Evolutionary conservation across 2,888 invertebrate genomes (phyloP), one percentile per base, ranked within the genome.

Genomic region (Diadromus collaris): DNA sequence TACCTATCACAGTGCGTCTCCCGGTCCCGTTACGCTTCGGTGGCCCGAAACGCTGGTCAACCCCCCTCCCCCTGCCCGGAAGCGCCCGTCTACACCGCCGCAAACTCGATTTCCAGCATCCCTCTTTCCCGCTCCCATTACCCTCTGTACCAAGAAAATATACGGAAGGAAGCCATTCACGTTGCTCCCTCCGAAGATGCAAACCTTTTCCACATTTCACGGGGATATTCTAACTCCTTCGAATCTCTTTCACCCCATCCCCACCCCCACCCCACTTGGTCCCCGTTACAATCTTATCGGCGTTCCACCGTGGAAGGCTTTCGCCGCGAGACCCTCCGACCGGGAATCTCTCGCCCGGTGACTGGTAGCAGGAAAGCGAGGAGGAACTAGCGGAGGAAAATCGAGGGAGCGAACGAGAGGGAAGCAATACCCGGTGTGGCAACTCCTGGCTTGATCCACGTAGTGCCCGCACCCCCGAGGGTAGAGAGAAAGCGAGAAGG

Each of bases 191-290:
- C 86, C 84, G 64, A 80, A 85, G 87, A 88, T 86, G 88, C 88
- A 87, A 83, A 82, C 86, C 85, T 83, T 85, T 84, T 74, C 80
- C 81, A 85, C 84, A 82, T 86, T 88, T 87, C 85, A 84, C 85
- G 81, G 69, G 85, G 88, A 86, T 88, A 88, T 85, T 87, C 87
- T 85, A 88, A 88, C 88, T 88, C 88, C 85, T 88, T 79, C 78
- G 38, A 41, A 41, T 41, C 38, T 41, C 38, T 41, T 41, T 1
- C 38, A 10, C 13, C 13, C 38, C 2, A 2, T 13, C 71, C 88
- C 85, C 84, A 83, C 78, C 83, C 72, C 46, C 6, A 6, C 27
- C 13, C 4, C 51, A n/a, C n/a, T n/a, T 60, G 34, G 19, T 21
- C 61, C 70, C 72, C 83, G 85, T 82, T 82, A 82, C 88, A 88